Conservation (phyloP, 2,113 vertebrate species). For the Chloropsis cyanopogon region DNA sequence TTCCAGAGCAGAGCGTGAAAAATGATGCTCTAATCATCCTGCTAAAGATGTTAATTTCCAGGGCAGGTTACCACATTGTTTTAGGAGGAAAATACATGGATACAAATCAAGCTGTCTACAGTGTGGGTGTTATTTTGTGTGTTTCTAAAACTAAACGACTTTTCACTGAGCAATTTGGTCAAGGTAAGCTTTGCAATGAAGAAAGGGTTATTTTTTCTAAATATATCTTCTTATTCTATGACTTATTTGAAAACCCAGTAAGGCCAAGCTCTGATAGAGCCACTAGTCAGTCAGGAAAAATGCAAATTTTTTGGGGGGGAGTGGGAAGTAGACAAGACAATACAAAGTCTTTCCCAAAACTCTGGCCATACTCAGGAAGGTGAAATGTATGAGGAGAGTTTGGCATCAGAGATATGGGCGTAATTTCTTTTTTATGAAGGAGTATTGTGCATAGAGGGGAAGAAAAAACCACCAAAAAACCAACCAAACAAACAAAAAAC, state of each 20-base stretch:
- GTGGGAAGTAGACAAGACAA: background rate
- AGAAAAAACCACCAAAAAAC: background rate
- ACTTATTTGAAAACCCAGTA: background rate
- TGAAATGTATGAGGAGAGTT: background rate
- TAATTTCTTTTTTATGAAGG: background rate
- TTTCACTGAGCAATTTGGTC: background rate
- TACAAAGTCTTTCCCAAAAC: background rate
- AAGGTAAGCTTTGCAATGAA: background rate
- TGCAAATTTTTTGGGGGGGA: rapidly evolving
- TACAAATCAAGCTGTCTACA: background rate
- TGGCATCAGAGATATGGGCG: background rate
- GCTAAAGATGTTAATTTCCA: background rate
- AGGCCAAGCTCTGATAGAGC: background rate
- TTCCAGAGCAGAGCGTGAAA: background rate
- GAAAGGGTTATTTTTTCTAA: background rate
- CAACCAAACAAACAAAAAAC: too few species aligned
- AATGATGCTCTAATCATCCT: background rate
- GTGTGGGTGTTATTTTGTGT: background rate
- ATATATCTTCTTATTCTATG: background rate
- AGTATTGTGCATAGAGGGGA: background rate
- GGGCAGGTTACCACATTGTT: background rate
- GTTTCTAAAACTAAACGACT: background rate
- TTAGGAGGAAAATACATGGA: background rate
- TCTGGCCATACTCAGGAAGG: background rate
- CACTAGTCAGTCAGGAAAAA: background rate